phyloP scores from a whole-genome alignment of 2,797 vertebrate species.

The Gymnothorax reevesii region DNA sequence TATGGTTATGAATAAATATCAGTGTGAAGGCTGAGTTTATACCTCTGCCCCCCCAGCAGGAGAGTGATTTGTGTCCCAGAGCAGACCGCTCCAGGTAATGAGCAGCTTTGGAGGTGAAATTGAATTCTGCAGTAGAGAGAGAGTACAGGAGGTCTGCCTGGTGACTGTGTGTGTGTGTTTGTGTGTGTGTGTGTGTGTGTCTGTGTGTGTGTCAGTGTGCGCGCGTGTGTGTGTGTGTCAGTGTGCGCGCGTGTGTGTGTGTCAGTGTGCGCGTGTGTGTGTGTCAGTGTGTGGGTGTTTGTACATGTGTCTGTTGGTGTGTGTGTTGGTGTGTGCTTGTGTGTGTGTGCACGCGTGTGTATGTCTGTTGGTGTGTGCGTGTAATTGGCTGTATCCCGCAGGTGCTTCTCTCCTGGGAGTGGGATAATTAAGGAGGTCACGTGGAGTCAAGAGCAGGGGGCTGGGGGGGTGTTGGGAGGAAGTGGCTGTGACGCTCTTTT shows the following conservation, averaged over 20 bases:
- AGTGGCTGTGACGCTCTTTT: constrained; percentile 6
- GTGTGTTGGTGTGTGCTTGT: too few species aligned
- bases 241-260: too few species aligned
- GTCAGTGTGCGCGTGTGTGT: too few species aligned
- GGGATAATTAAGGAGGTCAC: constrained; percentile 34
- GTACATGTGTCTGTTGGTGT: too few species aligned
- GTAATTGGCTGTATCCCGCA: constrained; percentile 25
- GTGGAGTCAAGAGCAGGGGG: too few species aligned
- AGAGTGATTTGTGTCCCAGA: neutral
- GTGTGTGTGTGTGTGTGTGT: too few species aligned
- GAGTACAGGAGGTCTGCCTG: neutral
- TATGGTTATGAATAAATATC: neutral
- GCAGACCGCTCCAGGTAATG: neutral
- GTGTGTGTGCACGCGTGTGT: too few species aligned
- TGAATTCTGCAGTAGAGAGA: neutral
- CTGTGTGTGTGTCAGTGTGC: too few species aligned
- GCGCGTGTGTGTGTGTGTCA: too few species aligned
- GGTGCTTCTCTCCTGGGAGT: constrained; percentile 19
- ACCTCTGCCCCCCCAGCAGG: neutral
- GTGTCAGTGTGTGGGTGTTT: too few species aligned
- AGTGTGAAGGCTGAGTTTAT: neutral
- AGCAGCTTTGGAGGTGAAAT: neutral
- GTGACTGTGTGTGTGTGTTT: neutral
- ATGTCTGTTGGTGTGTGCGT: neutral
- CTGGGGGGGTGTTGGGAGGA: neutral